phyloP scores from a whole-genome alignment of 1,140 invertebrate genomes.

The Pemphigus obesinymphae region DNA sequence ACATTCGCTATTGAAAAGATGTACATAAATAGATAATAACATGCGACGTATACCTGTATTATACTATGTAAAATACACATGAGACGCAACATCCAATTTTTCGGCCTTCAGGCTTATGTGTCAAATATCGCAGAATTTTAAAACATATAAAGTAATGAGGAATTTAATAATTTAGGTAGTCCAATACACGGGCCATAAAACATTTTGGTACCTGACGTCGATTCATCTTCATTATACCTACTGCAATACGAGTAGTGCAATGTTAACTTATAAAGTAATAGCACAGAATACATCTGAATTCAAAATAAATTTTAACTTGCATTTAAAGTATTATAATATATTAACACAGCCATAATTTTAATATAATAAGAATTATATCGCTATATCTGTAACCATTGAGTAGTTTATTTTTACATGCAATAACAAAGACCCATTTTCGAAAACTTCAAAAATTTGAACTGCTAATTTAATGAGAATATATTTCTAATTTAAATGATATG shows the following conservation, averaged over 20 bases:
- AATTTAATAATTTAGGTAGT: slow-evolving; percentile 20
- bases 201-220: not conserved
- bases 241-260: not conserved
- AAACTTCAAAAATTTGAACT: too few relatives aligned
- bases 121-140: slow-evolving; percentile 17
- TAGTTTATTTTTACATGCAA: too few relatives aligned
- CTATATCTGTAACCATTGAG: too few relatives aligned
- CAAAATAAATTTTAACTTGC: too few relatives aligned
- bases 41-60: too few relatives aligned
- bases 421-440: too few relatives aligned
- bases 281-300: not conserved
- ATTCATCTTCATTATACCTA: not conserved
- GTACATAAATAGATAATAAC: not conserved
- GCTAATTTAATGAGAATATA: too few relatives aligned
- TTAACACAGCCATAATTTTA: too few relatives aligned
- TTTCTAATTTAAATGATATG: too few relatives aligned
- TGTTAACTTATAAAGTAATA: not conserved
- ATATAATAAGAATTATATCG: too few relatives aligned
- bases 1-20: not conserved
- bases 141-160: not conserved
- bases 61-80: not conserved
- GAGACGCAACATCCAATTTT: not conserved
- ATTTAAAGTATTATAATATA: too few relatives aligned
- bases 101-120: not conserved
- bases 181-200: not conserved